Conservation (phyloP, 2,888 invertebrate species). For the Rhingia campestris region DNA sequence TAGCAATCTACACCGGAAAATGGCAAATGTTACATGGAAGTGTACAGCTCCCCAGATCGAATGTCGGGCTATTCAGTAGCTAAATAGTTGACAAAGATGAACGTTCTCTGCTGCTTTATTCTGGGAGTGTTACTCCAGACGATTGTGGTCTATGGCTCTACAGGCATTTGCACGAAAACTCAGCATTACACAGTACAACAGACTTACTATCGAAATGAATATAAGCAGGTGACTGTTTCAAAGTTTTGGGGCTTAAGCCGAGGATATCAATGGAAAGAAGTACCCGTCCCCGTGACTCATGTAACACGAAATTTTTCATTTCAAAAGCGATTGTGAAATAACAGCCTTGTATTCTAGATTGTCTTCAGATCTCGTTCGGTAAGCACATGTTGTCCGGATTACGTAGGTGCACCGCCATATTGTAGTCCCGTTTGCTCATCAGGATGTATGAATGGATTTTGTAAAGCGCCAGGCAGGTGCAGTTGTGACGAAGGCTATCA, state of each 20-base stretch:
- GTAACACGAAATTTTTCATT: slow-evolving; percentile 6
- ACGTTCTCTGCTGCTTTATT: slow-evolving; percentile 34
- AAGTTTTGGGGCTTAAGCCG: slow-evolving; percentile 8
- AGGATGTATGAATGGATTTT: slow-evolving; percentile 81
- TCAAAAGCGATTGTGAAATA: neutral
- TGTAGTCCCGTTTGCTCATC: slow-evolving; percentile 79
- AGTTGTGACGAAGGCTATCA: neutral
- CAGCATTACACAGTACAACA: neutral
- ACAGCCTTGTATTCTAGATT: neutral
- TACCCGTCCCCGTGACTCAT: neutral
- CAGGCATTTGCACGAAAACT: neutral
- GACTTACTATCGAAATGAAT: neutral
- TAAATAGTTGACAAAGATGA: slow-evolving; percentile 36
- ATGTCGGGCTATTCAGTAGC: slow-evolving; percentile 14
- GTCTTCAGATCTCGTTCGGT: neutral
- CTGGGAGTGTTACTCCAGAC: neutral
- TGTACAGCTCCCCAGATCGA: neutral
- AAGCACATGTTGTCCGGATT: slow-evolving; percentile 36
- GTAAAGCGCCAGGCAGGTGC: slow-evolving; percentile 81
- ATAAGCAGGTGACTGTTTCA: neutral
- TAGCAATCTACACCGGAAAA: slow-evolving; percentile 58
- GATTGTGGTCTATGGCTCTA: neutral
- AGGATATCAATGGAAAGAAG: neutral
- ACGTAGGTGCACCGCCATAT: slow-evolving; percentile 76
- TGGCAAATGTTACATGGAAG: slow-evolving; percentile 4